Conservation (phyloP, 1,140 invertebrate genomes). For the Drosophila takahashii region DNA sequence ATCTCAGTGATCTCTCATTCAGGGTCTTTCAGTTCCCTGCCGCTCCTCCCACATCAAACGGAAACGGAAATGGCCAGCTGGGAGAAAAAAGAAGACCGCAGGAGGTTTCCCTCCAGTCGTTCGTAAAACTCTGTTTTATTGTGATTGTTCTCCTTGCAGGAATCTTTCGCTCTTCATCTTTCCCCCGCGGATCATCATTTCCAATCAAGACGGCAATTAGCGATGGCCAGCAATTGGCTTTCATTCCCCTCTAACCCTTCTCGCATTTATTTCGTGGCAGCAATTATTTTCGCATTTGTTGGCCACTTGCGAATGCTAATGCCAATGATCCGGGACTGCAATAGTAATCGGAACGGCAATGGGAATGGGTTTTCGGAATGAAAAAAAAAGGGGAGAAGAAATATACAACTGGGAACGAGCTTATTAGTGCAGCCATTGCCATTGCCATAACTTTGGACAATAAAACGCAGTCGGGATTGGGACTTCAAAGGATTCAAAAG, state of each 20-base stretch:
- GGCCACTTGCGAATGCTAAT: constrained; percentile 78
- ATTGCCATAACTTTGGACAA: constrained; percentile 79
- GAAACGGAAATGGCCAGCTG: constrained; percentile 68
- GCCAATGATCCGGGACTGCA: constrained; percentile 22
- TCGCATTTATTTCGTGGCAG: constrained; percentile 56
- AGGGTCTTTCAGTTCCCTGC: constrained; percentile 4
- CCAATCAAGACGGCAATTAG: constrained; percentile 73
- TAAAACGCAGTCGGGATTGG: constrained; percentile 46
- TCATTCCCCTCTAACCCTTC: not conserved
- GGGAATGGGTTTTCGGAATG: constrained; percentile 2
- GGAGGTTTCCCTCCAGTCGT: not conserved
- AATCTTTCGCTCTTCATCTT: too few relatives aligned
- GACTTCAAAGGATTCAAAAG: constrained; percentile 79
- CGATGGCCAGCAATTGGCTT: constrained; percentile 25
- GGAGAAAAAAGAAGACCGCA: constrained; percentile 43
- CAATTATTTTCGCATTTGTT: constrained; percentile 83
- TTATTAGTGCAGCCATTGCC: constrained; percentile 75
- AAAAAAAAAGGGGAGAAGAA: not conserved
- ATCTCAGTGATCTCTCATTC: constrained; percentile 15
- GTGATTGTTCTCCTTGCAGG: constrained; percentile 12
- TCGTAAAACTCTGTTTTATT: constrained; percentile 61
- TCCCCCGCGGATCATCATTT: constrained; percentile 28
- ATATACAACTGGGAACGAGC: constrained; percentile 45
- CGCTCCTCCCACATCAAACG: constrained; percentile 37
- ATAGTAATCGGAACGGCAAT: constrained; percentile 16